phyloP scores from a whole-genome alignment of 1,140 invertebrate species.

The Drosophila dunni region DNA sequence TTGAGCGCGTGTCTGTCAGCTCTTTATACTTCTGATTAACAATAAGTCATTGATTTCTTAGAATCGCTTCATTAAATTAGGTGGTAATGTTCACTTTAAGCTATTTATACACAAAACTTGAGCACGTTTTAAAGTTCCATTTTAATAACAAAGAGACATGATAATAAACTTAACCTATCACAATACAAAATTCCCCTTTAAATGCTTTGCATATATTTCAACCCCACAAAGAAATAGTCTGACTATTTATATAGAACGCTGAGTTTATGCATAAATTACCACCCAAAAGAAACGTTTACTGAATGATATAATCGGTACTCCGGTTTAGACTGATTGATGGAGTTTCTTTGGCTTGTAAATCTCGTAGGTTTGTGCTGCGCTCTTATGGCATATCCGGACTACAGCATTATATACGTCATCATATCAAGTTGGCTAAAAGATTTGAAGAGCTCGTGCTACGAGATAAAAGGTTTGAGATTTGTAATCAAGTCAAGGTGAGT shows the following conservation, averaged over 20 bases:
- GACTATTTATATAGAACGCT: no score
- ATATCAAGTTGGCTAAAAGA: constrained; percentile 96
- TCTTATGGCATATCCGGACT: constrained; percentile 97
- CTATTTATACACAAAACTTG: no score
- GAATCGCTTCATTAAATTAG: not conserved
- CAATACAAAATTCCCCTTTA: not conserved
- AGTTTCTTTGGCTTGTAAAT: constrained; percentile 12
- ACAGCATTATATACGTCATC: constrained; percentile 96
- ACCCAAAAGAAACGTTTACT: no score
- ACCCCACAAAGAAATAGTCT: no score
- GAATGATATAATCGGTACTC: constrained; percentile 1
- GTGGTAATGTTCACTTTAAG: no score
- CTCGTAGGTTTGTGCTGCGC: constrained; percentile 93
- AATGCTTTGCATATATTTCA: no score
- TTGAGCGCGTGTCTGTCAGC: no score
- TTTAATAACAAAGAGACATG: not conserved
- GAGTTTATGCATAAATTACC: no score
- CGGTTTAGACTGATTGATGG: not conserved
- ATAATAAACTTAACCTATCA: not conserved
- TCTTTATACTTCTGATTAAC: no score
- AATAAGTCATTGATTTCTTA: no score
- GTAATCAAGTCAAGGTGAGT: constrained; percentile 97
- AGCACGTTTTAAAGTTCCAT: no score
- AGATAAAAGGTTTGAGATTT: constrained; percentile 96
- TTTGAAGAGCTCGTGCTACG: constrained; percentile 94